These are phyloP conservation scores for Orius insidiosus DNA, from an alignment of 1,140 invertebrate genomes.

Conservation along the genomic window DNA sequence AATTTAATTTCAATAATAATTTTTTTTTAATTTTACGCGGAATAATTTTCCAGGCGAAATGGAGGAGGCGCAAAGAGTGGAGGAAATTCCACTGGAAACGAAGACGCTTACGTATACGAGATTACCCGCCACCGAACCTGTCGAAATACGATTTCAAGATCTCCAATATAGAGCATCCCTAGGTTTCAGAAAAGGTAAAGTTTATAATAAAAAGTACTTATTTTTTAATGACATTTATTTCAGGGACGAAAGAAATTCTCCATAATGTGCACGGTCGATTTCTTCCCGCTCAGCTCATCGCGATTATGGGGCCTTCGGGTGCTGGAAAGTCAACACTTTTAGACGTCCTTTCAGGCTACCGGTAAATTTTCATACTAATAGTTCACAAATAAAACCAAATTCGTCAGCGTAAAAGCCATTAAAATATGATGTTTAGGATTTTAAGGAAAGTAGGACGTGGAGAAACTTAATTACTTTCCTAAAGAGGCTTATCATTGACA, in stretches of 20 bases:
- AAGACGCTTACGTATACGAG: conserved; percentile 7
- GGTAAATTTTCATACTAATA: conserved; percentile 43
- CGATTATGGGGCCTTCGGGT: conserved; percentile 87
- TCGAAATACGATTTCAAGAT: conserved; percentile 54
- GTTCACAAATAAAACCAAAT: too few species aligned
- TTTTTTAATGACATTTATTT: too few species aligned
- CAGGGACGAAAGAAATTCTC: conserved; percentile 56
- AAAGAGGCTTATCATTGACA: too few species aligned
- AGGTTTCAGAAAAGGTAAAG: conserved; percentile 47
- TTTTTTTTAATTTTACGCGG: too few species aligned
- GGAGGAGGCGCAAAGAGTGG: too few species aligned
- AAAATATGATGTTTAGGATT: too few species aligned
- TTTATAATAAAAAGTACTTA: conserved; percentile 7
- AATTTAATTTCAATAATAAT: too few species aligned
- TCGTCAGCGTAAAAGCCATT: too few species aligned
- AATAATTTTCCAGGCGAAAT: too few species aligned
- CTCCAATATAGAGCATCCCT: conserved; percentile 47
- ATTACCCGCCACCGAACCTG: conserved; percentile 25
- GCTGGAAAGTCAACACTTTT: conserved; percentile 85
- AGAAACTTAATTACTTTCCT: too few species aligned
- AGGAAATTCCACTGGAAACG: too few species aligned
- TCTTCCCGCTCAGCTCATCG: conserved; percentile 59
- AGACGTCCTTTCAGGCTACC: conserved; percentile 80
- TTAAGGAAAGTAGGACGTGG: too few species aligned
- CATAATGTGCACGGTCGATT: conserved; percentile 73